phyloP scores from a whole-genome alignment of 2,888 invertebrate genomes.

The Cotesia congregata region DNA sequence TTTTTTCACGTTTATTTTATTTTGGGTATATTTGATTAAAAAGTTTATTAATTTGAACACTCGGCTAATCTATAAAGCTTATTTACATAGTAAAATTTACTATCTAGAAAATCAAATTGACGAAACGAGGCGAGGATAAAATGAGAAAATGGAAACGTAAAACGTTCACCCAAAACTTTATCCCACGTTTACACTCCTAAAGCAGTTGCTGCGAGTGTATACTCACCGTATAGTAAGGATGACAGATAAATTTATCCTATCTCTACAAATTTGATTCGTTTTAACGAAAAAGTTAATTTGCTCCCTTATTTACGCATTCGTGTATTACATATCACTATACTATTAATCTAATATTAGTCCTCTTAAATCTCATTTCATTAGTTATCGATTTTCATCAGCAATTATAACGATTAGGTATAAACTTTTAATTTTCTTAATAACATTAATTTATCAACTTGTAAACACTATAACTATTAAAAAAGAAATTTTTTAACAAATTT shows the following conservation, averaged over 20 bases:
- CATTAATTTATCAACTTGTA: no score
- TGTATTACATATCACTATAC: background rate
- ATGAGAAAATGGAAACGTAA: slow-evolving; percentile 22
- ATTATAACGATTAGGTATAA: no score
- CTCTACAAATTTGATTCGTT: slow-evolving; percentile 40
- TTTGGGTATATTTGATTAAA: background rate
- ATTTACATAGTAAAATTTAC: background rate
- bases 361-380: slow-evolving; percentile 14
- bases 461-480: no score
- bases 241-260: slow-evolving; percentile 39
- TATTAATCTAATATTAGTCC: background rate
- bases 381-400: slow-evolving; percentile 25
- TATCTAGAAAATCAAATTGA: background rate
- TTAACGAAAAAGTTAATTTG: slow-evolving; percentile 23
- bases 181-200: slow-evolving; percentile 15
- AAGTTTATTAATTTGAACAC: background rate
- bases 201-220: slow-evolving; percentile 9
- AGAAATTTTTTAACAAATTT: no score
- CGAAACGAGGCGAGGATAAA: slow-evolving; percentile 18
- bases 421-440: no score
- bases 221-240: background rate
- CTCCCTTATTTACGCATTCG: slow-evolving; percentile 24
- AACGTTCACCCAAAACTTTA: slow-evolving; percentile 26
- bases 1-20: background rate
- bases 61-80: background rate